phyloP scores from a whole-genome alignment of 1,140 invertebrate genomes.

The Lasioglossum baleicum region DNA sequence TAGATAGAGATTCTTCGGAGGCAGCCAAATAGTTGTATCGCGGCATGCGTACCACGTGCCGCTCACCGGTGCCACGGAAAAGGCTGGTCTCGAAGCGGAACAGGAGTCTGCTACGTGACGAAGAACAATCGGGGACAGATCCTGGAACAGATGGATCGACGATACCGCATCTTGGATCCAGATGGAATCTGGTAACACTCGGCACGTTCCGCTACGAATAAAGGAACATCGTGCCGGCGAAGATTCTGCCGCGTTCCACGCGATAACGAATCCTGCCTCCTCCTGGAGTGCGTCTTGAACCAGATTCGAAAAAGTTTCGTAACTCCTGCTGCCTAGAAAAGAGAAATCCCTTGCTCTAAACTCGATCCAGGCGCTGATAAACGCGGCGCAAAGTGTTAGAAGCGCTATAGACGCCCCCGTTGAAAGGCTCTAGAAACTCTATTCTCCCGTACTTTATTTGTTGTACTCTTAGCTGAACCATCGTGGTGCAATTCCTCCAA shows the following conservation, averaged over 20 bases:
- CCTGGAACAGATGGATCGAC: slow-evolving; percentile 58
- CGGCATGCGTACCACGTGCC: slow-evolving; percentile 64
- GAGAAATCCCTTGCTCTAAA: too few species aligned
- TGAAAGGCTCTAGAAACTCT: too few species aligned
- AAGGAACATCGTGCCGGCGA: slow-evolving; percentile 3
- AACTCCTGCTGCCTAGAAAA: too few species aligned
- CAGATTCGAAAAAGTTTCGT: too few species aligned
- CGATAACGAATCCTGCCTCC: slow-evolving; percentile 34
- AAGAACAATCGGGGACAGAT: slow-evolving; percentile 59
- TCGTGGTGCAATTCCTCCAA: too few species aligned
- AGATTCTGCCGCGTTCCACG: slow-evolving; percentile 6
- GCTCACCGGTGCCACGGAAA: slow-evolving; percentile 10
- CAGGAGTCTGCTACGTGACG: slow-evolving; percentile 54
- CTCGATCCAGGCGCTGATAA: too few species aligned
- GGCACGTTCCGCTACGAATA: slow-evolving; percentile 47
- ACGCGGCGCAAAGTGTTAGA: too few species aligned
- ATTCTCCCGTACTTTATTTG: too few species aligned
- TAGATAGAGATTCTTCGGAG: too few species aligned
- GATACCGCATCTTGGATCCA: slow-evolving; percentile 44
- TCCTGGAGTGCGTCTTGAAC: background rate
- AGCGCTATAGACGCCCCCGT: too few species aligned
- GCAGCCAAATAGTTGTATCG: slow-evolving; percentile 35
- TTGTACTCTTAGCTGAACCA: too few species aligned
- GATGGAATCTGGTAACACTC: slow-evolving; percentile 56
- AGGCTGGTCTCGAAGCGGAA: background rate